Percentiles rank a stretch among this genome's conserved stretches.
Conservation (phyloP, 2,113 vertebrate species). For the Maccullochella peelii region DNA sequence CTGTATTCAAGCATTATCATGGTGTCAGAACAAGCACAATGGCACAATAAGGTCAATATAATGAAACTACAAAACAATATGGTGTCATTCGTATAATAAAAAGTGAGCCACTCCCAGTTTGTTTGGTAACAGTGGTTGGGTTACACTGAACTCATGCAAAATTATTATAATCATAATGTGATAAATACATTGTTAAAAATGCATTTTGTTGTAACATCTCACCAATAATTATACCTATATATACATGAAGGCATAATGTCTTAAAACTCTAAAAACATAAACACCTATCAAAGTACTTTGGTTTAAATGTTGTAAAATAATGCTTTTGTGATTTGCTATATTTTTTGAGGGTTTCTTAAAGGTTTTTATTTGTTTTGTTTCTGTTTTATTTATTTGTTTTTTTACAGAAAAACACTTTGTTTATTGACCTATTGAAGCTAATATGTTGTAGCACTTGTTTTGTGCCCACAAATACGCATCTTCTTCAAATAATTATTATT, state of each 20-base stretch:
- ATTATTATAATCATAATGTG: conserved; percentile 1
- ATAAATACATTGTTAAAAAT: conserved; percentile 26
- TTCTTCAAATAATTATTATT: neutral
- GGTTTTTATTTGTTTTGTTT: neutral
- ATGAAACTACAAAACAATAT: conserved; percentile 85
- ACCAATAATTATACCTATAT: neutral
- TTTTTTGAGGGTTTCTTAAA: neutral
- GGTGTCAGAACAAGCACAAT: conserved; percentile 83
- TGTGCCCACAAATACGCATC: neutral
- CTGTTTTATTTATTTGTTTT: neutral
- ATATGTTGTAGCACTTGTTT: neutral
- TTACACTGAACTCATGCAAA: conserved; percentile 30
- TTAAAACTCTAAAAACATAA: neutral
- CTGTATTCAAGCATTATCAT: conserved; percentile 84
- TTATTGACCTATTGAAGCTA: neutral
- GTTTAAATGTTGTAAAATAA: neutral
- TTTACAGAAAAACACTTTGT: neutral
- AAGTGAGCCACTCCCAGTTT: conserved; percentile 68
- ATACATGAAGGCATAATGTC: neutral
- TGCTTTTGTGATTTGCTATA: neutral
- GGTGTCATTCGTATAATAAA: conserved; percentile 78
- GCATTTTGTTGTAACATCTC: neutral
- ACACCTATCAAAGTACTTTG: neutral
- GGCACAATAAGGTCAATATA: conserved; percentile 86
- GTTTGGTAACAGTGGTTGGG: conserved; percentile 50